Percentiles rank a stretch among this genome's conserved stretches.
phyloP scores from a whole-genome alignment of 1,140 invertebrate species.

The Radopholus similis region DNA sequence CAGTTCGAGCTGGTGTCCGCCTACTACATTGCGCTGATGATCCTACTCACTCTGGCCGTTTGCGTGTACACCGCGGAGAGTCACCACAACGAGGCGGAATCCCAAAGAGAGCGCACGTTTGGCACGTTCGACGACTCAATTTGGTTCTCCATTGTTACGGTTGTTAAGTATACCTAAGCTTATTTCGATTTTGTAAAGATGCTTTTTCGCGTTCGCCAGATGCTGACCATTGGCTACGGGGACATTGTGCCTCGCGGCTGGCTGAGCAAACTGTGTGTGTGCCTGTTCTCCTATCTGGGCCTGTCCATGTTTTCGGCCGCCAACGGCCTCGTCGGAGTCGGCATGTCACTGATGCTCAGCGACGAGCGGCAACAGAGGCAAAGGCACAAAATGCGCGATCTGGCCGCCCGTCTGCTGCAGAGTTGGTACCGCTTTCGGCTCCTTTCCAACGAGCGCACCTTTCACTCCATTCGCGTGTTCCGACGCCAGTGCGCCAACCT shows the following conservation, averaged over 20 bases:
- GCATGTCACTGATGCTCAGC: constrained; percentile 45
- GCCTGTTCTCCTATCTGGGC: constrained; percentile 37
- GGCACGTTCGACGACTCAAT: constrained; percentile 33
- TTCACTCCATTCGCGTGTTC: too few species aligned
- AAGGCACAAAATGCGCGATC: too few species aligned
- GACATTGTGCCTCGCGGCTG: constrained; percentile 45
- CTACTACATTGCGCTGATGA: constrained; percentile 45
- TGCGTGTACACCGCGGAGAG: constrained; percentile 33
- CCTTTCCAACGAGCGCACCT: too few species aligned
- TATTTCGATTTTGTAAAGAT: background rate
- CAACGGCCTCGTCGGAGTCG: constrained; percentile 42
- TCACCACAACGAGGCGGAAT: too few species aligned
- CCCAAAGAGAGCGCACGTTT: constrained; percentile 18
- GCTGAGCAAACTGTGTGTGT: constrained; percentile 39
- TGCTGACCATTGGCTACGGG: constrained; percentile 36
- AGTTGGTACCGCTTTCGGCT: too few species aligned
- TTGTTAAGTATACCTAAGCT: constrained; percentile 13
- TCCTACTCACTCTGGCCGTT: constrained; percentile 37
- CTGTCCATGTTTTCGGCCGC: constrained; percentile 47
- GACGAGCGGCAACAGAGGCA: constrained; percentile 44
- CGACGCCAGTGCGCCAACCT: too few species aligned
- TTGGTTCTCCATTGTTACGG: constrained; percentile 43
- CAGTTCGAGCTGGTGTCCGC: constrained; percentile 38
- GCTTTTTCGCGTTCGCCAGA: background rate
- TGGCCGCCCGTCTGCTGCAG: too few species aligned